Conservation (phyloP, 2,113 vertebrate genomes). For the Sorex fumeus region DNA sequence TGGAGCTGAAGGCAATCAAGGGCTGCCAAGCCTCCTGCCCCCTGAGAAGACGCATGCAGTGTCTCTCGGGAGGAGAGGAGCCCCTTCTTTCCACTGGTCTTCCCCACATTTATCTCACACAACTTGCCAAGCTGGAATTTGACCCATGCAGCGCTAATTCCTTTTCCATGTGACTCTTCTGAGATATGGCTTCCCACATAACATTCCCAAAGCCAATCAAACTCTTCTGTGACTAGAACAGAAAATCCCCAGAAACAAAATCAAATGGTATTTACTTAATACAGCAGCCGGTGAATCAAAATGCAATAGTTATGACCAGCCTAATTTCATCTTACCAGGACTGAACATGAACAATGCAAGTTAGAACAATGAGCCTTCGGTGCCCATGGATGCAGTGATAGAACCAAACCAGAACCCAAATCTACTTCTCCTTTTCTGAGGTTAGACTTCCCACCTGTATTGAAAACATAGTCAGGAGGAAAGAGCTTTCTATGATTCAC, state of each 20-base stretch:
- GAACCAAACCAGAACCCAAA: background rate
- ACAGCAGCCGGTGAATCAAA: background rate
- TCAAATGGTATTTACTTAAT: background rate
- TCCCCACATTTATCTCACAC: slow-evolving; percentile 65
- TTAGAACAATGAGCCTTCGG: background rate
- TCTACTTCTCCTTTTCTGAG: background rate
- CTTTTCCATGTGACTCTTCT: slow-evolving; percentile 70
- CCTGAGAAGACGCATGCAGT: slow-evolving; percentile 28
- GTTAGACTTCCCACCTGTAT: too few relatives aligned
- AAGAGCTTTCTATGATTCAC: background rate
- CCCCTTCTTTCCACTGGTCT: slow-evolving; percentile 46
- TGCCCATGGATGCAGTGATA: background rate
- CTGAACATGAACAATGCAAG: background rate
- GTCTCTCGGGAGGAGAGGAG: slow-evolving; percentile 40
- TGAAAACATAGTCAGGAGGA: background rate
- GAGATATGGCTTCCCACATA: slow-evolving; percentile 46
- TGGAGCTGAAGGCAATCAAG: background rate
- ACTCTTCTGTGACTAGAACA: slow-evolving; percentile 4
- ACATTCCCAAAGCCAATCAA: background rate
- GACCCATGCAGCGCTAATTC: slow-evolving; percentile 64
- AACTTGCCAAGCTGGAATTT: slow-evolving; percentile 67
- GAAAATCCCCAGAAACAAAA: slow-evolving; percentile 31
- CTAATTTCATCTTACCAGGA: background rate
- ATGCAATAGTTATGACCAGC: background rate
- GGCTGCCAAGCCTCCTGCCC: slow-evolving; percentile 16